Evolutionary conservation across 2,888 invertebrate genomes (phyloP), one percentile per base, ranked within the genome.

Genomic region (Ennomos erosarius): DNA sequence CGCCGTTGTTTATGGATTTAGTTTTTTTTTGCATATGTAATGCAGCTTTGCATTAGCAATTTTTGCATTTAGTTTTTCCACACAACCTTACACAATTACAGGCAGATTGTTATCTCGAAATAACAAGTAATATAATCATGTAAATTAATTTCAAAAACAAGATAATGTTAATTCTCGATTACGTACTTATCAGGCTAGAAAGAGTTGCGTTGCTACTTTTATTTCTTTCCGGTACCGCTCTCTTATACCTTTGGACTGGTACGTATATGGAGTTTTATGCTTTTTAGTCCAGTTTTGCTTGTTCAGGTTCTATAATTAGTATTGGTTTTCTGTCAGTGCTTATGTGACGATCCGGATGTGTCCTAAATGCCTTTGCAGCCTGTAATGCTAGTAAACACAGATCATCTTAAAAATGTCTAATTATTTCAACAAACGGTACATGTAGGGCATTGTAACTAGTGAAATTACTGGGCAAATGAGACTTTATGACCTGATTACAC

Each of bases 71-170:
- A 6, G 5, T 26, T 26, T 26, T 26, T 26, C 26, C 6, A 6
- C 6, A 6, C 10, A 49, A 26, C 37, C 38, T 39, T 38, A 45
- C 26, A 13, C 50, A 55, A 56, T 44, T 40, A 13, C 3, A 37
- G 9, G 16, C 34, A 36, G 46, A 39, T 40, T 16, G 5, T n/a
- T 44, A 55, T 55, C 55, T 55, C 43, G 43, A 46, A 44, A 49
- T 10, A 36, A 44, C 43, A 16, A 8, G 36, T 46, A 49, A 49
- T 34, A 51, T 42, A 33, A 52, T 57, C 38, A n/a, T 45, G 48
- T 53, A 53, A 44, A 8, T 11, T 48, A 47, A 52, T 58, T 58
- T 53, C 53, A 49, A 53, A 52, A 58, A 58, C 58, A 48, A 53
- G 58, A 58, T 53, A 38, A 58, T 53, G 52, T 52, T 44, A 57